Evolutionary conservation across 37 sponge, comb jelly and placozoan genomes (phyloP).

Genomic region (Bolinopsis microptera): DNA sequence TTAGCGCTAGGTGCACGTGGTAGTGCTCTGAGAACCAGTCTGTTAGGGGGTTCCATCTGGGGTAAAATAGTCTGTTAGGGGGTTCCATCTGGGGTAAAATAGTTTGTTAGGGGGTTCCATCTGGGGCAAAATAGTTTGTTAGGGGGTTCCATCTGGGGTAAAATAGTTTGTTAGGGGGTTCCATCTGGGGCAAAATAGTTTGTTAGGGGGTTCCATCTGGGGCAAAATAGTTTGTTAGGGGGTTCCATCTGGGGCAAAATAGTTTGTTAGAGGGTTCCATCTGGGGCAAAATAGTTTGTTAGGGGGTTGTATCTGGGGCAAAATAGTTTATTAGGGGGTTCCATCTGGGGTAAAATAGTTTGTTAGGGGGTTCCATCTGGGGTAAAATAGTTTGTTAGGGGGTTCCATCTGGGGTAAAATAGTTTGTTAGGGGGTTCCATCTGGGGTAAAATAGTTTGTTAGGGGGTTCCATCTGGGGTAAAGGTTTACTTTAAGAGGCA

Average conservation of each 20-base stretch:
- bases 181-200: not conserved
- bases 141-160: slow-evolving; percentile 39
- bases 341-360: not conserved
- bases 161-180: too few relatives aligned
- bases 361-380: not conserved
- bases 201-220: not conserved
- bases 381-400: not conserved
- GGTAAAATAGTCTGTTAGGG: slow-evolving; percentile 3
- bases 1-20: slow-evolving; percentile 52
- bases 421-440: not conserved
- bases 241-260: not conserved
- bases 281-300: not conserved
- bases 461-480: not conserved
- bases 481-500: not conserved
- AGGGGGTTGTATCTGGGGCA: not conserved
- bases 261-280: not conserved
- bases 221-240: too few relatives aligned
- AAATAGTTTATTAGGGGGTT: not conserved
- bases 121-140: not conserved
- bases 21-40: slow-evolving; percentile 20
- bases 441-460: not conserved
- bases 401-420: not conserved
- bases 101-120: slow-evolving; percentile 25
- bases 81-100: slow-evolving; percentile 38
- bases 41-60: slow-evolving; percentile 40